These are phyloP conservation scores for Phaonia tiefii DNA, from an alignment of 2,888 invertebrate genomes.

Conservation along the genomic window DNA sequence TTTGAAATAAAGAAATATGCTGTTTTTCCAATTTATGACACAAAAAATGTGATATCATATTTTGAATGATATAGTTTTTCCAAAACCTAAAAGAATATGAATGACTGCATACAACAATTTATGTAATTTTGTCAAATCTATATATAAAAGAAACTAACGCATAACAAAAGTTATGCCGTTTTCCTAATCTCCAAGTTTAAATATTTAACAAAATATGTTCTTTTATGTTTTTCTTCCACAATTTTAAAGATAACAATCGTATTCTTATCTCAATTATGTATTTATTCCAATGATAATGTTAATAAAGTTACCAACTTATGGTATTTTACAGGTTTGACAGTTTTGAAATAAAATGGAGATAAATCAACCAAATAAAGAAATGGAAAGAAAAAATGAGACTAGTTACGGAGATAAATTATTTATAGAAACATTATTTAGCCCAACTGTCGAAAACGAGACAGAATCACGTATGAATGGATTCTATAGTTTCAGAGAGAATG, in stretches of 20 bases:
- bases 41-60: background rate
- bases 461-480: too few species aligned
- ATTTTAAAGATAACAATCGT: background rate
- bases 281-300: background rate
- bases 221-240: too few species aligned
- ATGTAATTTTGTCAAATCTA: background rate
- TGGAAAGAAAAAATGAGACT: background rate
- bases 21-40: background rate
- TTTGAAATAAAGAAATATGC: background rate
- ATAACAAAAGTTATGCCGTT: background rate
- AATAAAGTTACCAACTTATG: background rate
- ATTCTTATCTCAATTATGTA: background rate
- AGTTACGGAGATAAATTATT: background rate
- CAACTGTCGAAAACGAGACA: too few species aligned
- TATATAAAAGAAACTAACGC: background rate
- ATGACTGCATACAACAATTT: background rate
- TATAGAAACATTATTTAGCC: too few species aligned
- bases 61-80: background rate
- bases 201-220: background rate
- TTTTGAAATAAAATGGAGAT: background rate
- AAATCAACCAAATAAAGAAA: too few species aligned
- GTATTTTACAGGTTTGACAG: background rate
- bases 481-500: too few species aligned
- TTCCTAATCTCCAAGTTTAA: background rate
- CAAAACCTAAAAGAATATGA: background rate